Conservation (phyloP, 2,888 invertebrate genomes). For the Proisotoma minuta region DNA sequence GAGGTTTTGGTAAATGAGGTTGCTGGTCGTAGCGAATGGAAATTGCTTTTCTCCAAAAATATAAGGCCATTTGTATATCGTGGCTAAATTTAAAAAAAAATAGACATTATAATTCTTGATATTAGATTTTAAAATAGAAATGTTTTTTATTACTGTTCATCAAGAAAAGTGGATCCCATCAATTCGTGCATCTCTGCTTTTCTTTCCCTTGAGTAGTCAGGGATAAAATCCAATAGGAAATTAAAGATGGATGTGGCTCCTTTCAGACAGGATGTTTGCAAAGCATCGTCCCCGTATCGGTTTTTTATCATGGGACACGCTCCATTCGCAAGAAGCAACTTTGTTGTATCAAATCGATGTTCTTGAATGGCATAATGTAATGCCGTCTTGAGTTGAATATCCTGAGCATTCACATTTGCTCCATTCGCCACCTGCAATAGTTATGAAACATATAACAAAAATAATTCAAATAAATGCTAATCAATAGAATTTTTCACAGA, state of each 20-base stretch:
- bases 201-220: constrained; percentile 61
- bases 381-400: constrained; percentile 85
- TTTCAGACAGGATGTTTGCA: constrained; percentile 79
- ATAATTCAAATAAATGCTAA: not conserved
- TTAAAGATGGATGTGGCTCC: constrained; percentile 65
- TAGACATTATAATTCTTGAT: not conserved
- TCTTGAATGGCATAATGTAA: constrained; percentile 86
- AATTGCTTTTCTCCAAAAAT: constrained; percentile 76
- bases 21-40: constrained; percentile 56
- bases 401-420: constrained; percentile 77
- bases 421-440: constrained; percentile 60
- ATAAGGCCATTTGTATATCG: constrained; percentile 51
- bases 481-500: not conserved
- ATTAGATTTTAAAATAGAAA: constrained; percentile 48
- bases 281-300: constrained; percentile 79
- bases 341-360: constrained; percentile 71
- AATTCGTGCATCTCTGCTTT: constrained; percentile 82
- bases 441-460: not conserved
- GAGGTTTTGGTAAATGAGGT: constrained; percentile 39
- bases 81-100: too few relatives aligned
- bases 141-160: too few relatives aligned
- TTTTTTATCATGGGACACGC: constrained; percentile 73
- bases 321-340: constrained; percentile 70
- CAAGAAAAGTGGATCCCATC: constrained; percentile 79
- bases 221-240: constrained; percentile 60